Conservation (phyloP, 1,140 invertebrate genomes). For the Drosophila malerkotliana region DNA sequence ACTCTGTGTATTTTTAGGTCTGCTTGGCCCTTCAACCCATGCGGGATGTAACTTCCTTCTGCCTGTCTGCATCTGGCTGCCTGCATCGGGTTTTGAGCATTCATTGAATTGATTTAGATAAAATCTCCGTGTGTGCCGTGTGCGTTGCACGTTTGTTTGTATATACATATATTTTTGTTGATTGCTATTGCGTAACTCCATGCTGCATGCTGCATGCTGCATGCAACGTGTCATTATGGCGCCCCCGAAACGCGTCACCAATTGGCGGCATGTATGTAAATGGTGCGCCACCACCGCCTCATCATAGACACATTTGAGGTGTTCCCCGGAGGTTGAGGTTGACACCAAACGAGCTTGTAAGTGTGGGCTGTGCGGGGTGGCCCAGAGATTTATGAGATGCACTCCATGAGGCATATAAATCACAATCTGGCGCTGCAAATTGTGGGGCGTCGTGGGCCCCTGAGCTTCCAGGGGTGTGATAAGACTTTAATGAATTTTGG, state of each 20-base stretch:
- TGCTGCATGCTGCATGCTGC: constrained; percentile 27
- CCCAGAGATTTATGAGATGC: constrained; percentile 41
- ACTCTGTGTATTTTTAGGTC: constrained; percentile 52
- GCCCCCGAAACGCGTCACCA: constrained; percentile 17
- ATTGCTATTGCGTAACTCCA: constrained; percentile 51
- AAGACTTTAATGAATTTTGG: not conserved
- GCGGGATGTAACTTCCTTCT: constrained; percentile 44
- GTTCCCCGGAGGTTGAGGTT: constrained; percentile 27
- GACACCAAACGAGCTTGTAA: constrained; percentile 53
- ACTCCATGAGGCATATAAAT: constrained; percentile 47
- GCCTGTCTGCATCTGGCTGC: constrained; percentile 40
- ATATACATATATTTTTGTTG: constrained; percentile 58
- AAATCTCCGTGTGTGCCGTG: constrained; percentile 46
- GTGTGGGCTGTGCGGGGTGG: constrained; percentile 9
- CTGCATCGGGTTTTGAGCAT: constrained; percentile 35
- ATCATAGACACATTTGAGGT: constrained; percentile 52
- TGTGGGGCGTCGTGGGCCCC: not conserved
- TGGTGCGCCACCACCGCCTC: constrained; percentile 27
- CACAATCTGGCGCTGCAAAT: constrained; percentile 15
- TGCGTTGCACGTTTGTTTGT: constrained; percentile 8
- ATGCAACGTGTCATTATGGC: constrained; percentile 63
- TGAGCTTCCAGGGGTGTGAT: not conserved
- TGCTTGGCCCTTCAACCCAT: constrained; percentile 33
- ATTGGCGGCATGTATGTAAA: constrained; percentile 47
- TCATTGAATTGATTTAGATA: constrained; percentile 81